These are phyloP conservation scores for Callimorpha dominula DNA, from an alignment of 2,888 invertebrate genomes.

Conservation along the genomic window DNA sequence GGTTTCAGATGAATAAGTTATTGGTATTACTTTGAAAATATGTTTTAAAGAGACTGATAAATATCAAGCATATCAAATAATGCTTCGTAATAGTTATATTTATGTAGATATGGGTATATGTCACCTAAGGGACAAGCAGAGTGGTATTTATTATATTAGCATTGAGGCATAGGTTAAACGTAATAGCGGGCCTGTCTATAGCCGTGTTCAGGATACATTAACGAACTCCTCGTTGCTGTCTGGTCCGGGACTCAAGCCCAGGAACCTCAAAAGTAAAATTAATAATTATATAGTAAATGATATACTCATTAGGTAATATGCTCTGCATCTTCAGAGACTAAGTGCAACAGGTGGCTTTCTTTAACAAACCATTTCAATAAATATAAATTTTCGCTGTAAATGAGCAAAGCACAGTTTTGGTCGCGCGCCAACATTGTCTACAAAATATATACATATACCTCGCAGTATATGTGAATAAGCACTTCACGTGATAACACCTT, in stretches of 20 bases:
- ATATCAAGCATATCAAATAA: too few species aligned
- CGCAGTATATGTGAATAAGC: background rate
- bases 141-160: too few species aligned
- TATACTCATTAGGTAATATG: background rate
- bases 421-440: background rate
- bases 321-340: background rate
- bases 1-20: too few species aligned
- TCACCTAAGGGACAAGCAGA: too few species aligned
- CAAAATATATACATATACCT: background rate
- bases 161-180: too few species aligned
- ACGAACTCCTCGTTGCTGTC: too few species aligned
- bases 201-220: too few species aligned
- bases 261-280: background rate
- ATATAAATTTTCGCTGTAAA: conserved; percentile 1
- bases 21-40: too few species aligned
- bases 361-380: background rate
- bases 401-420: background rate
- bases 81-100: background rate
- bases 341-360: background rate
- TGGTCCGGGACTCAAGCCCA: background rate
- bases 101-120: too few species aligned
- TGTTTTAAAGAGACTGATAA: too few species aligned
- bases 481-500: background rate
- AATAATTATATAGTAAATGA: background rate
- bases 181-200: too few species aligned